These are phyloP conservation scores for Eucidaris tribuloides DNA, from an alignment of 35 echinoderm and acorn worm genomes.

Conservation along the genomic window DNA sequence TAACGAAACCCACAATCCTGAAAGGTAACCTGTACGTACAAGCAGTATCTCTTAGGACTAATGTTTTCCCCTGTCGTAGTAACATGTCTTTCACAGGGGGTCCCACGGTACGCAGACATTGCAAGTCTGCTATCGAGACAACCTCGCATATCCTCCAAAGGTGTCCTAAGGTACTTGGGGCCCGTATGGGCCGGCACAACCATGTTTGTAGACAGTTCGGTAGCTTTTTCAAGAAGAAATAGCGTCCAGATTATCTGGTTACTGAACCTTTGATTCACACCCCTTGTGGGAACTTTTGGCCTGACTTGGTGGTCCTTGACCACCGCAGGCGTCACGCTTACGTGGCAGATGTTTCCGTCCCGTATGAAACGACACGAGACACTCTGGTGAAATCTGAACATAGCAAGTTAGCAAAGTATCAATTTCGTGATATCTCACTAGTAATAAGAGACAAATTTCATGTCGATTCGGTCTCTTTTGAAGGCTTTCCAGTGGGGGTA, in stretches of 20 bases:
- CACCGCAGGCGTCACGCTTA: background rate
- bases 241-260: background rate
- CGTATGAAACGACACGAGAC: background rate
- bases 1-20: background rate
- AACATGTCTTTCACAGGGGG: background rate
- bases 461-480: background rate
- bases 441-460: background rate
- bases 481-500: background rate
- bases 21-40: background rate
- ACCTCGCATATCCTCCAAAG: background rate
- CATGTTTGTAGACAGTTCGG: background rate
- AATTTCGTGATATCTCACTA: background rate
- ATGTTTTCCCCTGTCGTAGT: background rate
- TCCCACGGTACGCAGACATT: background rate
- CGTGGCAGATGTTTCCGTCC: background rate
- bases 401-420: background rate
- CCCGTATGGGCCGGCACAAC: background rate
- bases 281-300: background rate
- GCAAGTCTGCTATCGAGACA: background rate
- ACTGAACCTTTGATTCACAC: background rate
- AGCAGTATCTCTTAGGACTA: background rate
- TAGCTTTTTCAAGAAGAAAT: background rate
- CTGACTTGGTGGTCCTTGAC: background rate
- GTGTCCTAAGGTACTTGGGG: background rate
- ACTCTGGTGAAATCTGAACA: background rate